Conservation (phyloP, 2,888 invertebrate genomes). For the Zeuzera pyrina region DNA sequence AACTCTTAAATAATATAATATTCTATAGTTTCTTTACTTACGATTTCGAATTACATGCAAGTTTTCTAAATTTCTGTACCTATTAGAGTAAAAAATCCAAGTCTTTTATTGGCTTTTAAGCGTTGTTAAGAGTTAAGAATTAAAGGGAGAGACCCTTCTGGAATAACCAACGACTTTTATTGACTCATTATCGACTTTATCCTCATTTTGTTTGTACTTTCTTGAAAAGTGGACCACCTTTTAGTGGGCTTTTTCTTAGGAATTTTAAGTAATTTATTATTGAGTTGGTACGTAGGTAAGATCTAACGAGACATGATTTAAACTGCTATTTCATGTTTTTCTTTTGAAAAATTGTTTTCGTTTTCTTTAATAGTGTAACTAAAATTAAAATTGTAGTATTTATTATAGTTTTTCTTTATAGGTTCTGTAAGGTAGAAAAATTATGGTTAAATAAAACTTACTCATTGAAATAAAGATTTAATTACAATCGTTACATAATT, state of each 20-base stretch:
- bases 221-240: conserved; percentile 30
- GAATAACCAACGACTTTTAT: conserved; percentile 45
- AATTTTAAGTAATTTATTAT: neutral
- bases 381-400: neutral
- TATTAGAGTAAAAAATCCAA: conserved; percentile 56
- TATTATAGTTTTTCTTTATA: neutral
- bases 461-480: conserved; percentile 68
- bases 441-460: conserved; percentile 34
- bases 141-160: conserved; percentile 43
- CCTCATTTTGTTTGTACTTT: conserved; percentile 46
- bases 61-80: too few species aligned
- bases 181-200: conserved; percentile 58
- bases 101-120: conserved; percentile 62
- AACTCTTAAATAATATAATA: too few species aligned
- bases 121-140: conserved; percentile 59
- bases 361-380: neutral
- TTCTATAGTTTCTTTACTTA: too few species aligned
- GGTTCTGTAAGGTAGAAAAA: too few species aligned
- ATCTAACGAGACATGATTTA: neutral
- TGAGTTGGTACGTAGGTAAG: neutral
- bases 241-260: conserved; percentile 30
- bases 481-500: conserved; percentile 72
- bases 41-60: too few species aligned
- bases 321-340: neutral
- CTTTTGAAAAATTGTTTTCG: too few species aligned